Conservation (phyloP, 2,113 vertebrate species). For the Epinephelus moara region DNA sequence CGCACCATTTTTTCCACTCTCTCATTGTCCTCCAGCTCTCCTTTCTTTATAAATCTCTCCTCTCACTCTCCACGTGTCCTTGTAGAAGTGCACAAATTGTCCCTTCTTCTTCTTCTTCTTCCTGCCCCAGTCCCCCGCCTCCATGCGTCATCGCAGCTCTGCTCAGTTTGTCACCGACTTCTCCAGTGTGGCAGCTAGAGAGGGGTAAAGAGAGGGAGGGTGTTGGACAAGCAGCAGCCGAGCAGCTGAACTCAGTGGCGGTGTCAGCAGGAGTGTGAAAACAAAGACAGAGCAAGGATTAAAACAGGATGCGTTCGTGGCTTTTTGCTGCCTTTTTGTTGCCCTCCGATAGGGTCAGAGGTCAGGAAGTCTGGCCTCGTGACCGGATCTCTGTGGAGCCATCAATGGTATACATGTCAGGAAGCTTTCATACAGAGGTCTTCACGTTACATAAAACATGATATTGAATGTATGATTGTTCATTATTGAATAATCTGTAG, state of each 20-base stretch:
- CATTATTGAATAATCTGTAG: not conserved
- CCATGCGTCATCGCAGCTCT: conserved; percentile 29
- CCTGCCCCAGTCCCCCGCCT: not conserved
- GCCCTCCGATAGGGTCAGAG: conserved; percentile 38
- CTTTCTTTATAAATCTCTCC: conserved; percentile 33
- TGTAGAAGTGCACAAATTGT: conserved; percentile 39
- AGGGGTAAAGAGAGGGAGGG: not conserved
- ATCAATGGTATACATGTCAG: not conserved
- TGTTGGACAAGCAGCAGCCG: conserved; percentile 14
- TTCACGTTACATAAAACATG: not conserved
- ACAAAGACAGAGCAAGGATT: conserved; percentile 33
- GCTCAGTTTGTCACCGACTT: conserved; percentile 35
- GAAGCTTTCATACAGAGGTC: not conserved
- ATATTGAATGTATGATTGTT: not conserved
- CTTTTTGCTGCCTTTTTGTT: conserved; percentile 46
- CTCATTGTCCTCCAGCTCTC: conserved; percentile 42
- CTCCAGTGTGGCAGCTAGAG: conserved; percentile 22
- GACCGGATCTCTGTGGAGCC: conserved; percentile 4
- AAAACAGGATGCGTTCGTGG: conserved; percentile 62
- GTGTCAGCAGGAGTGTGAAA: conserved; percentile 31
- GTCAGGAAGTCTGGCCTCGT: conserved; percentile 46
- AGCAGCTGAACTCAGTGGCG: not conserved
- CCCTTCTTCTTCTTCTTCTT: conserved; percentile 11
- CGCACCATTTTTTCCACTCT: not conserved
- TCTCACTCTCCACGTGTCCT: conserved; percentile 34